phyloP scores from a whole-genome alignment of 2,113 vertebrate species.

The Charadrius vociferus region DNA sequence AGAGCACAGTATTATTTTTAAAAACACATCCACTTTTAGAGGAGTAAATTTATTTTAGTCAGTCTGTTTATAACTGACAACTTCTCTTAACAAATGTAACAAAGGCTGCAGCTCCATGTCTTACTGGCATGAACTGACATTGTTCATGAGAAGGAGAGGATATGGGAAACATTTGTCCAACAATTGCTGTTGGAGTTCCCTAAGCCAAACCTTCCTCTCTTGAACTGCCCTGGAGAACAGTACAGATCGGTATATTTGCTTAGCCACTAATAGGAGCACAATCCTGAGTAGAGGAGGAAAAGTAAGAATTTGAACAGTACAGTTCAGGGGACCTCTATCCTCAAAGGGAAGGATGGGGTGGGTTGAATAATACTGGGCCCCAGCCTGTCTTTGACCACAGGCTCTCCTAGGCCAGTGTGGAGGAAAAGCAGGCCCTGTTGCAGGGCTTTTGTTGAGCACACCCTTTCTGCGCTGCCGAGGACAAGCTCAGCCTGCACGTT shows the following conservation, averaged over 20 bases:
- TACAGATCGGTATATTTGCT: neutral
- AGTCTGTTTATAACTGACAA: neutral
- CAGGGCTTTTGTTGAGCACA: neutral
- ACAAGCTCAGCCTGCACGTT: neutral
- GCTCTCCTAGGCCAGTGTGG: neutral
- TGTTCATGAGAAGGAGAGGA: neutral
- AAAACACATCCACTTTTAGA: neutral
- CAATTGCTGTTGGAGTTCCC: neutral
- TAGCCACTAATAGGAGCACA: neutral
- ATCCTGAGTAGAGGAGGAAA: neutral
- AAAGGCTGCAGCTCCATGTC: neutral
- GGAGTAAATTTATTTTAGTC: neutral
- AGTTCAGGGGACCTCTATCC: neutral
- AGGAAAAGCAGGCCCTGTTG: neutral
- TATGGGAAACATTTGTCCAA: constrained; percentile 16
- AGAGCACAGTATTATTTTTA: neutral
- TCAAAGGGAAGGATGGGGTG: neutral
- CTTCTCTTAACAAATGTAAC: neutral
- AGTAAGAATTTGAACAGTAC: neutral
- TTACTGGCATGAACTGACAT: neutral
- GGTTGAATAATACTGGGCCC: neutral
- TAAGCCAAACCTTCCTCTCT: neutral
- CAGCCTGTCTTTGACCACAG: neutral
- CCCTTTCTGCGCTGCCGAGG: neutral
- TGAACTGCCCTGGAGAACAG: neutral